Conservation (phyloP, 2,888 invertebrate species). For the Rhabditoides inermis region DNA sequence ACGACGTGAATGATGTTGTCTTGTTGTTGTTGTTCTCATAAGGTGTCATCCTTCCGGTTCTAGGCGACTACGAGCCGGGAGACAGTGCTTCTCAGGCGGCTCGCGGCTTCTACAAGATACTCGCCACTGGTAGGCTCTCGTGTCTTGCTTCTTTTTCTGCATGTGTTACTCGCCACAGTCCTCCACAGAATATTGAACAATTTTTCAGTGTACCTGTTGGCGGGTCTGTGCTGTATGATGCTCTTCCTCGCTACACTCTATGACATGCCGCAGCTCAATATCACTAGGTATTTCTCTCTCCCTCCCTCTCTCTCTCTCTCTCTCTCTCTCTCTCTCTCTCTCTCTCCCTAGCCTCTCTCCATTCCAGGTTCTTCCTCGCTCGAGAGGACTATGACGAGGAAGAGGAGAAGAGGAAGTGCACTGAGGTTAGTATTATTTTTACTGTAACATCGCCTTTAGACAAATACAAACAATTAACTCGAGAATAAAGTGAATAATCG, state of each 20-base stretch:
- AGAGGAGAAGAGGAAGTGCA: too few relatives aligned
- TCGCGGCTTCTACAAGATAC: conserved; percentile 73
- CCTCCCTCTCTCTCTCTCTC: too few relatives aligned
- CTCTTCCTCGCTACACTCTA: conserved; percentile 74
- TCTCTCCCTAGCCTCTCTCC: too few relatives aligned
- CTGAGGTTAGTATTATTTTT: too few relatives aligned
- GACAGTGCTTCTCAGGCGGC: conserved; percentile 70
- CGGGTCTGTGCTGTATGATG: conserved; percentile 76
- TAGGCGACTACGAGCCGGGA: conserved; percentile 75
- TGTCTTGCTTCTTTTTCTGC: not conserved
- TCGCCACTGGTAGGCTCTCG: conserved; percentile 71
- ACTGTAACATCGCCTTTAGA: too few relatives aligned
- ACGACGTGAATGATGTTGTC: not conserved
- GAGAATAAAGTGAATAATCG: too few relatives aligned
- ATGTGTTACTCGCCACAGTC: not conserved
- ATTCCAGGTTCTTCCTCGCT: too few relatives aligned
- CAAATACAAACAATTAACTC: too few relatives aligned
- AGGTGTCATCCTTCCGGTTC: not conserved
- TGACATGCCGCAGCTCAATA: conserved; percentile 78
- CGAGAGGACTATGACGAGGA: too few relatives aligned
- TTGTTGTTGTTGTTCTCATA: not conserved
- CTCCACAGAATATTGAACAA: not conserved
- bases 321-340: too few relatives aligned
- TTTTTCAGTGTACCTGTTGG: conserved; percentile 66
- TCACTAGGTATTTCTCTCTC: conserved; percentile 60